Conservation (phyloP, 2,888 invertebrate genomes). For the Brachypterus glaber region DNA sequence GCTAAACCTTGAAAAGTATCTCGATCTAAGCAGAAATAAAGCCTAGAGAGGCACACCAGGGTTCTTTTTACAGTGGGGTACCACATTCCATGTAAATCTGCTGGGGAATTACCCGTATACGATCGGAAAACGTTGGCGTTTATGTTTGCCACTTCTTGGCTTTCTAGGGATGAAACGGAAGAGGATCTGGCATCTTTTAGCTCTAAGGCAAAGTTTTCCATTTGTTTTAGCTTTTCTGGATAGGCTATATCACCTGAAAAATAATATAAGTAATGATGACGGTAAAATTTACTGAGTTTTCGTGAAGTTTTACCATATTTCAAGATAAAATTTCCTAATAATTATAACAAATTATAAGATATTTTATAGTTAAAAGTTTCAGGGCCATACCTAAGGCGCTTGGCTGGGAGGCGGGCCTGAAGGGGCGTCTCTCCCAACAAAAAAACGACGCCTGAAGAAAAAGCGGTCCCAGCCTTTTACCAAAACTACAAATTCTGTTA, state of each 20-base stretch:
- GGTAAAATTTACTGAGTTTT: too few relatives aligned
- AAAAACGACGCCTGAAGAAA: too few relatives aligned
- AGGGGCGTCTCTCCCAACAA: too few relatives aligned
- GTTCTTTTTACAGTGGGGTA: conserved; percentile 95
- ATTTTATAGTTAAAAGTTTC: too few relatives aligned
- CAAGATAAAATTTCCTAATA: too few relatives aligned
- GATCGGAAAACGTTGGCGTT: conserved; percentile 42
- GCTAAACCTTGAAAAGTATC: conserved; percentile 95
- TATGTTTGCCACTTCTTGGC: conserved; percentile 62
- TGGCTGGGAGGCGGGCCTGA: too few relatives aligned
- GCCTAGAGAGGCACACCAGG: conserved; percentile 84
- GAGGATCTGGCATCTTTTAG: conserved; percentile 42
- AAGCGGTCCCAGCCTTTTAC: too few relatives aligned
- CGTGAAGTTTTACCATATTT: too few relatives aligned
- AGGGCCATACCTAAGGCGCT: too few relatives aligned
- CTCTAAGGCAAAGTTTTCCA: conserved; percentile 57
- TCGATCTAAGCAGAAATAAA: conserved; percentile 86
- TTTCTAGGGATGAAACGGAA: conserved; percentile 60
- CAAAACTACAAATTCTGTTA: too few relatives aligned
- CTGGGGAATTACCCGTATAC: conserved; percentile 41
- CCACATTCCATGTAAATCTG: conserved; percentile 99
- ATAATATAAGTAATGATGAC: too few relatives aligned
- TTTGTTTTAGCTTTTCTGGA: conserved; percentile 95
- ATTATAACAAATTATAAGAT: too few relatives aligned
- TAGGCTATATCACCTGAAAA: conserved; percentile 83